Conservation (phyloP, 2,888 invertebrate genomes). For the Thecocarcelia acutangulata region DNA sequence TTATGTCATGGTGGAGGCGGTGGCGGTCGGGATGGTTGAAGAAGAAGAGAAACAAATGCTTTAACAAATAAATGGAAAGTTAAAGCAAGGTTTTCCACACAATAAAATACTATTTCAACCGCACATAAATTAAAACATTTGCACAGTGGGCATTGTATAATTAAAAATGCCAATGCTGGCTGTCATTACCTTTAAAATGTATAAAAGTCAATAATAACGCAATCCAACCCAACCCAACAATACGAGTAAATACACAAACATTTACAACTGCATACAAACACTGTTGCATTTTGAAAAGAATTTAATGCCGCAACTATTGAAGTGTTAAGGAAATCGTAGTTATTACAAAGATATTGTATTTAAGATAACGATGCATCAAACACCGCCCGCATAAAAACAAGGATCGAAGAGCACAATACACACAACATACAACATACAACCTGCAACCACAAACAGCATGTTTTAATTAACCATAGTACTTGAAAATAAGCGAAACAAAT, state of each 20-base stretch:
- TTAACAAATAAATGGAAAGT: conserved; percentile 31
- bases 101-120: conserved; percentile 63
- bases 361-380: conserved; percentile 12
- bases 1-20: conserved; percentile 33
- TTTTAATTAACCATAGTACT: conserved; percentile 56
- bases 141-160: conserved; percentile 64
- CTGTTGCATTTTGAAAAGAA: neutral
- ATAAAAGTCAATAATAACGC: conserved; percentile 44
- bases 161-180: conserved; percentile 59
- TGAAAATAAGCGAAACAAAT: conserved; percentile 52
- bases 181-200: conserved; percentile 59
- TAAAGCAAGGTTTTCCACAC: conserved; percentile 56
- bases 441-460: neutral
- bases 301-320: conserved; percentile 1
- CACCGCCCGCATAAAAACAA: conserved; percentile 47
- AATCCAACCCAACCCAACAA: neutral
- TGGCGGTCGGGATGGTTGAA: conserved; percentile 27
- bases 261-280: neutral
- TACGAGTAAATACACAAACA: conserved; percentile 1
- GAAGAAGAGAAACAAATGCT: conserved; percentile 28
- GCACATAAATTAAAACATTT: conserved; percentile 68
- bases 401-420: conserved; percentile 21
- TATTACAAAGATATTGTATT: conserved; percentile 30
- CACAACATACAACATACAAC: neutral
- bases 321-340: conserved; percentile 44